These are phyloP conservation scores for Montipora cactus DNA, from an alignment of 64 coral and sea anemone genomes.

Conservation along the genomic window DNA sequence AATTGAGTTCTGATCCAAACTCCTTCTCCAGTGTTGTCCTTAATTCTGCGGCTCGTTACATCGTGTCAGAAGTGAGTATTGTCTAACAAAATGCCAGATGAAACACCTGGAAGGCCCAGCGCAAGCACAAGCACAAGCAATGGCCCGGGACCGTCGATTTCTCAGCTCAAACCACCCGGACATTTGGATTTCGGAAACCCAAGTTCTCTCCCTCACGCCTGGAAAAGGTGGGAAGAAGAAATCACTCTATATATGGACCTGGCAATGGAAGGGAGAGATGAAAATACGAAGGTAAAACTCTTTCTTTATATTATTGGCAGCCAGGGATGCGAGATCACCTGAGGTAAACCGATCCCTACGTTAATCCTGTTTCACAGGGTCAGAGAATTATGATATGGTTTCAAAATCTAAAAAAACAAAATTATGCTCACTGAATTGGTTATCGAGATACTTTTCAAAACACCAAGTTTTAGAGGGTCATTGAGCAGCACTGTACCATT, in stretches of 20 bases:
- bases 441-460: no score
- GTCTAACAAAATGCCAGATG: neutral
- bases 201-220: neutral
- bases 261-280: constrained; percentile 24
- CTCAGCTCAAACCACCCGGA: neutral
- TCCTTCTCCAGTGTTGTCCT: no score
- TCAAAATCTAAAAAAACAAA: no score
- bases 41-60: neutral
- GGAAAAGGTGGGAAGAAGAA: constrained; percentile 75
- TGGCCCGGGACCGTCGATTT: neutral
- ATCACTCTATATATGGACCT: constrained; percentile 65
- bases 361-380: no score
- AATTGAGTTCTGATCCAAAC: no score
- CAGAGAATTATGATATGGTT: no score
- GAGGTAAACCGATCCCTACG: no score
- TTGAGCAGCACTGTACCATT: no score
- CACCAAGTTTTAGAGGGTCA: no score
- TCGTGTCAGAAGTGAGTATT: neutral
- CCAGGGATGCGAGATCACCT: neutral
- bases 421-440: no score
- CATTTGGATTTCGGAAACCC: constrained; percentile 1
- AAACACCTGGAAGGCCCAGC: neutral
- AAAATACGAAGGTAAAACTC: constrained; percentile 60
- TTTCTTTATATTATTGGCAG: constrained; percentile 61
- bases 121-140: neutral